Conservation (phyloP, 2,888 invertebrate species). For the Ophraella communa region DNA sequence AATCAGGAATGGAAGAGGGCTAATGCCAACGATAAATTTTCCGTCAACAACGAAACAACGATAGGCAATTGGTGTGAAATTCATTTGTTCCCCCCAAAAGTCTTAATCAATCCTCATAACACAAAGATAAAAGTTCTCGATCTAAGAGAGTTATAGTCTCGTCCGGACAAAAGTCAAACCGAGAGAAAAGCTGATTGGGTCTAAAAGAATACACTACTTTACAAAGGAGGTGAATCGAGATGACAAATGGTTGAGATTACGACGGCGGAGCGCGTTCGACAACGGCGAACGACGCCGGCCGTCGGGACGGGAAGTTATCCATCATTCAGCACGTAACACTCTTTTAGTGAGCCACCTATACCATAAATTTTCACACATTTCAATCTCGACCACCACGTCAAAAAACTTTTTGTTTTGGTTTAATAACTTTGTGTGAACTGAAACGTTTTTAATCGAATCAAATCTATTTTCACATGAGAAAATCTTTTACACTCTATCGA, state of each 20-base stretch:
- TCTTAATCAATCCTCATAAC: constrained; percentile 60
- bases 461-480: not conserved
- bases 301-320: constrained; percentile 57
- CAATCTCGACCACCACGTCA: constrained; percentile 19
- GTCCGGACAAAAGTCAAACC: constrained; percentile 56
- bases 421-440: constrained; percentile 19
- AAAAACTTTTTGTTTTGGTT: constrained; percentile 17
- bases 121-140: constrained; percentile 57
- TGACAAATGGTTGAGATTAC: constrained; percentile 60
- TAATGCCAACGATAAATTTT: constrained; percentile 55
- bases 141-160: constrained; percentile 55
- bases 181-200: constrained; percentile 56
- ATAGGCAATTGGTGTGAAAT: constrained; percentile 59
- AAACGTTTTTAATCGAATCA: constrained; percentile 3
- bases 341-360: constrained; percentile 33
- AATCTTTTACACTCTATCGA: not conserved
- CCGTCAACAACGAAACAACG: constrained; percentile 55
- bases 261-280: constrained; percentile 52
- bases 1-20: constrained; percentile 48
- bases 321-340: constrained; percentile 51
- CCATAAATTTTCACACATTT: constrained; percentile 33
- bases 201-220: constrained; percentile 58
- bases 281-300: constrained; percentile 55
- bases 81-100: constrained; percentile 55
- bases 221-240: constrained; percentile 58